phyloP scores from a whole-genome alignment of 2,113 vertebrate genomes.

The Helogale parvula region DNA sequence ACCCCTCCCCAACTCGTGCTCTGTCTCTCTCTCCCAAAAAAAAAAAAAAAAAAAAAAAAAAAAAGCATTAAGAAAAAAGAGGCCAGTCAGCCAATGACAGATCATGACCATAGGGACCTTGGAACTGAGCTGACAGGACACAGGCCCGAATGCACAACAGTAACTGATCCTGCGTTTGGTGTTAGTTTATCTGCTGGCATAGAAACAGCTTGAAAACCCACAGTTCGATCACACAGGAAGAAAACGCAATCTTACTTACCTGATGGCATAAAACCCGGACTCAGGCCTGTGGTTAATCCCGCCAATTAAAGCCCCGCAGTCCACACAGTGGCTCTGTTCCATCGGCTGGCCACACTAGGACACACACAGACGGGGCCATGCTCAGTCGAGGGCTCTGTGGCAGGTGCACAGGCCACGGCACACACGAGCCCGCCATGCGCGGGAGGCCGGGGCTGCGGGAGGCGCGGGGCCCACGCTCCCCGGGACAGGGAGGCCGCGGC shows the following conservation, averaged over 20 bases:
- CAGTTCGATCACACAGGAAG: accelerated
- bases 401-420: accelerated
- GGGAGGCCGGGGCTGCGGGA: accelerated
- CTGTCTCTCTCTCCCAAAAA: too few species aligned
- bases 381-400: background rate
- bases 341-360: conserved; percentile 91
- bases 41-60: too few species aligned
- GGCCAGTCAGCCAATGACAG: background rate
- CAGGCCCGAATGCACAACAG: accelerated
- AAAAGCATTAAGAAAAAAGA: too few species aligned
- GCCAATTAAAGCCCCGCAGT: conserved; percentile 87
- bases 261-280: background rate
- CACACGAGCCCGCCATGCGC: accelerated
- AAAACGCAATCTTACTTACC: conserved; percentile 15
- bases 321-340: conserved; percentile 84
- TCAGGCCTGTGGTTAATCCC: conserved; percentile 73
- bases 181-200: background rate
- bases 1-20: too few species aligned
- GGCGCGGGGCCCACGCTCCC: background rate
- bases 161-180: background rate
- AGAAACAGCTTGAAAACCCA: background rate
- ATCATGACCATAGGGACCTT: background rate
- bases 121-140: accelerated
- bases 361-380: accelerated
- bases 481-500: too few species aligned